Conservation (phyloP, 2,888 invertebrate genomes). For the Phyllotreta cruciferae region DNA sequence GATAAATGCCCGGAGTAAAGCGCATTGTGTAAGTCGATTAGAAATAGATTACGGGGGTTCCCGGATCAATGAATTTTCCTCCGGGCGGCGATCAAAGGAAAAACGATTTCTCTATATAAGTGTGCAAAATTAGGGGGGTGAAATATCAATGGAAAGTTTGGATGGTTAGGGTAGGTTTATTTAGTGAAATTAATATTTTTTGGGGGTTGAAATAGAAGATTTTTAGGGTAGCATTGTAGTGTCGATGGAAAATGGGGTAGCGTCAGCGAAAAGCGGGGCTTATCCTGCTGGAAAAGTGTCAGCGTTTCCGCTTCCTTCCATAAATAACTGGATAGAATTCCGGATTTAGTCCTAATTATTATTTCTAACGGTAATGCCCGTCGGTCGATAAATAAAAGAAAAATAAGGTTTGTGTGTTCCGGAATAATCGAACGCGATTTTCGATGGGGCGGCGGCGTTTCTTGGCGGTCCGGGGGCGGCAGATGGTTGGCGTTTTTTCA, state of each 20-base stretch:
- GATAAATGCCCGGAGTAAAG: no score
- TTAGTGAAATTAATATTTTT: no score
- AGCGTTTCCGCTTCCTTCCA: constrained; percentile 27
- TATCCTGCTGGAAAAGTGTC: constrained; percentile 23
- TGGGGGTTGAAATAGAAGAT: no score
- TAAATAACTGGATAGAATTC: constrained; percentile 31
- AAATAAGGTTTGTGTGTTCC: constrained; percentile 30
- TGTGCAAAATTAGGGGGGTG: no score
- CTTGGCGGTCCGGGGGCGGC: constrained; percentile 6
- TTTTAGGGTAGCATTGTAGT: no score
- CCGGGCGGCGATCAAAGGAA: no score
- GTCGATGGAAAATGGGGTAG: constrained; percentile 12
- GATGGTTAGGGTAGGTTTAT: no score
- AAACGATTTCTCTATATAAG: no score
- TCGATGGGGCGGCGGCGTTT: neutral
- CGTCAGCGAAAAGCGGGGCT: constrained; percentile 25
- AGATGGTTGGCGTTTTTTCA: constrained; percentile 31
- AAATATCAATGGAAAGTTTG: no score
- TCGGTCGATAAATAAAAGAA: constrained; percentile 38
- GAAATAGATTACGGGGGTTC: constrained; percentile 29
- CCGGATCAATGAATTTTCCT: constrained; percentile 14
- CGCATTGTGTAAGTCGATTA: constrained; percentile 35
- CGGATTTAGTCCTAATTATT: constrained; percentile 37
- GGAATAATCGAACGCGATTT: neutral
- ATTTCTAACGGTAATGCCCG: constrained; percentile 37